These are phyloP conservation scores for Lasius fuliginosus DNA, from an alignment of 2,888 invertebrate genomes.

Conservation along the genomic window DNA sequence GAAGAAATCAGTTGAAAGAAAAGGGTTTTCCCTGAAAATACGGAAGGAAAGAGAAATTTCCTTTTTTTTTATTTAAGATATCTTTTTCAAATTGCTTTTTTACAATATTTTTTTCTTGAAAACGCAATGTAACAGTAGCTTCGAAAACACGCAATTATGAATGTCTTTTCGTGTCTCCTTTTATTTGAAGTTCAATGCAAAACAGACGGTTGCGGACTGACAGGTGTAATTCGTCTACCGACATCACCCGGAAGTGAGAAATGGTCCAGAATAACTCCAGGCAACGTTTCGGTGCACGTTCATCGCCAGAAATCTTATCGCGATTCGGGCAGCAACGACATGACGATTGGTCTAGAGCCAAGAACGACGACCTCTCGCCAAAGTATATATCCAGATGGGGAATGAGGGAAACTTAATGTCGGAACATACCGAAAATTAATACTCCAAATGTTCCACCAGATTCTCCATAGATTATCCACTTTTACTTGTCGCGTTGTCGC, in stretches of 20 bases:
- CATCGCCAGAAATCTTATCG: constrained; percentile 81
- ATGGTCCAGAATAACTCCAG: constrained; percentile 79
- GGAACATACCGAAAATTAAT: constrained; percentile 70
- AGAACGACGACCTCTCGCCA: constrained; percentile 75
- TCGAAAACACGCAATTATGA: neutral
- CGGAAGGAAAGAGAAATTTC: too few species aligned
- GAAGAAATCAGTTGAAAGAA: neutral
- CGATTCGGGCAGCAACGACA: constrained; percentile 77
- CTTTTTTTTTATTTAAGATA: neutral
- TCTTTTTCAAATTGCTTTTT: neutral
- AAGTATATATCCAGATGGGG: constrained; percentile 71
- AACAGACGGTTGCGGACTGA: constrained; percentile 65
- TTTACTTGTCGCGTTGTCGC: constrained; percentile 9
- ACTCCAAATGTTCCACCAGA: constrained; percentile 36
- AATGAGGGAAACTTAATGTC: constrained; percentile 71
- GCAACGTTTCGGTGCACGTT: constrained; percentile 76
- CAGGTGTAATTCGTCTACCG: constrained; percentile 71
- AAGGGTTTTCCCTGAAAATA: neutral
- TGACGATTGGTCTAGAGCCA: constrained; percentile 82
- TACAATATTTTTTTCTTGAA: neutral
- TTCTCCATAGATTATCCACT: constrained; percentile 37
- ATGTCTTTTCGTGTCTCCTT: neutral
- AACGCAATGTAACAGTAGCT: neutral
- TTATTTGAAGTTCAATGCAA: constrained; percentile 36
- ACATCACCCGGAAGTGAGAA: constrained; percentile 78